Evolutionary conservation across 2,113 vertebrate genomes (phyloP), one percentile per base, ranked within the genome.

Genomic region (Hemicordylus capensis): DNA sequence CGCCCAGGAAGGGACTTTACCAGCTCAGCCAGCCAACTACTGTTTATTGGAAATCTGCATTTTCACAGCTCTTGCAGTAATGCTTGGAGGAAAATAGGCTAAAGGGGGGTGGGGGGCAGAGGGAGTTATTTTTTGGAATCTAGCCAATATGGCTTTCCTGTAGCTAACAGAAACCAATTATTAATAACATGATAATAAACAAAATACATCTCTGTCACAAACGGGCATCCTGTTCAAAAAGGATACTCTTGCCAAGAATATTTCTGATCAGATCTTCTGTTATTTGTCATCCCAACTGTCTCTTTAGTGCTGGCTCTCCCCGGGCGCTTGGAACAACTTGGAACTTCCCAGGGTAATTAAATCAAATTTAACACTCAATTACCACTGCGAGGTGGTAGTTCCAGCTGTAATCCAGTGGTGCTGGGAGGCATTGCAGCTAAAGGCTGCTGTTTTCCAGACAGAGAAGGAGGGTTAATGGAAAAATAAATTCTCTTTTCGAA

Each of bases 401-500:
- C 31, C 31, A 79, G 12, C n/a, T 34, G 12, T 1, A 7, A 59
- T 19, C 37, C n/a, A 6, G 7, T 37, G 34, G n/a, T 46, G 59
- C 77, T 72, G 66, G 48, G 72, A 42, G 51, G 20, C 51, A 39
- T 8, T 22, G 79, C 64, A 58, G 19, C 5, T 31, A 46, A 59
- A 81, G 1, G n/a, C 10, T 26, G 59, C 26, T 74, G 20, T 34
- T 75, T 81, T 66, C 80, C n/a, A 44, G 61, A 24, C 51, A 46
- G 20, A 42, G 48, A 20, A 48, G 72, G 73, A 86, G 70, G 73
- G 81, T 87, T 81, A 85, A 63, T 0, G 2, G 72, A 28, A 1
- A 19, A 73, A 77, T 76, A 73, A 44, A 89, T 74, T 31, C 74
- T 48, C 81, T 75, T 84, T 79, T 77, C 79, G 31, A 70, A 92